Conservation (phyloP, 2,888 invertebrate species). For the Drosophila paramelanica region DNA sequence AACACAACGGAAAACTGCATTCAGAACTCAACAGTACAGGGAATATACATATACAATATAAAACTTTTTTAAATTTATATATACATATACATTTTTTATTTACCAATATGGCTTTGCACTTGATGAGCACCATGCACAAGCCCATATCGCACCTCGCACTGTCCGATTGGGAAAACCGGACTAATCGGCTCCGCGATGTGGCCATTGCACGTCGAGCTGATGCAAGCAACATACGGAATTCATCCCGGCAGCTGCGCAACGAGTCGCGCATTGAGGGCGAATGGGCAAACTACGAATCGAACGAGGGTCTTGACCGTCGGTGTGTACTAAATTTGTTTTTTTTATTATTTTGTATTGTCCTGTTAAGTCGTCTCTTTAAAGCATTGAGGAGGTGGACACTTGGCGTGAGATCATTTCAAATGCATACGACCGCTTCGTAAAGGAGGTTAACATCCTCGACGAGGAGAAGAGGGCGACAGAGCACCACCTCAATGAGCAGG, state of each 20-base stretch:
- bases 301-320: conserved; percentile 89
- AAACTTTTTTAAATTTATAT: not conserved
- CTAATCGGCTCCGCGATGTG: conserved; percentile 89
- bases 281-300: conserved; percentile 92
- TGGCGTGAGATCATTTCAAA: conserved; percentile 87
- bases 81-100: conserved; percentile 84
- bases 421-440: conserved; percentile 87
- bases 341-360: not conserved
- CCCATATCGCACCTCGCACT: conserved; percentile 89
- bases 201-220: conserved; percentile 89
- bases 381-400: conserved; percentile 86
- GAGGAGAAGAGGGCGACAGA: conserved; percentile 91
- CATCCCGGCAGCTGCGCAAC: conserved; percentile 89
- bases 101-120: conserved; percentile 81
- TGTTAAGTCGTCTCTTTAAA: conserved; percentile 9
- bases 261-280: conserved; percentile 90
- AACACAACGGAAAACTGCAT: not conserved
- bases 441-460: conserved; percentile 88
- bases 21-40: not conserved
- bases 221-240: conserved; percentile 90
- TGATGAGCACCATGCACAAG: conserved; percentile 88
- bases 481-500: conserved; percentile 89
- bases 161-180: conserved; percentile 90
- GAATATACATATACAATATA: not conserved
- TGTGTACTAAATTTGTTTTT: not conserved